Percentiles rank a stretch among this genome's conserved stretches.
Evolutionary conservation across 2,888 invertebrate genomes (phyloP).

Genomic region (Trichogramma evanescens): DNA sequence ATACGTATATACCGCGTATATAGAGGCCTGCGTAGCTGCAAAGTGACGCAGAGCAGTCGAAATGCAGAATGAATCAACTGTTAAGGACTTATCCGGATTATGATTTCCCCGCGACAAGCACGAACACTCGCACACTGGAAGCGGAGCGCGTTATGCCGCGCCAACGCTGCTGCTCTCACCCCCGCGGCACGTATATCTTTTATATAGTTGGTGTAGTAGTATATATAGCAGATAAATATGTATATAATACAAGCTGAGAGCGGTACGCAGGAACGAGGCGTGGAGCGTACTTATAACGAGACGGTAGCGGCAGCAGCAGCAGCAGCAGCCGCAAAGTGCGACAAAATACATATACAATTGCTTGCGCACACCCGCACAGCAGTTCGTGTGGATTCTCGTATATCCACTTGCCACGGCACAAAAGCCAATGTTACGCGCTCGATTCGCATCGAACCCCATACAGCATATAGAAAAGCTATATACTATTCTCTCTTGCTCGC

Average conservation of each 20-base stretch:
- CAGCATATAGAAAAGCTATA: too few species aligned
- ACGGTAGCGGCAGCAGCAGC: too few species aligned
- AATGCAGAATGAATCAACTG: conserved; percentile 24
- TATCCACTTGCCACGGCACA: neutral
- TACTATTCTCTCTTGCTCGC: too few species aligned
- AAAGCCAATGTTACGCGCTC: neutral
- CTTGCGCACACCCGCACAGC: neutral
- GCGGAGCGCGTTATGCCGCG: too few species aligned
- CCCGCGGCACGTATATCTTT: too few species aligned
- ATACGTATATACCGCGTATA: too few species aligned
- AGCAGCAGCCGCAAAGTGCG: conserved; percentile 2
- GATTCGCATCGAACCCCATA: too few species aligned
- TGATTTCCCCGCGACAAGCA: conserved; percentile 10
- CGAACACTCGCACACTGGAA: too few species aligned
- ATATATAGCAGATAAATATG: too few species aligned
- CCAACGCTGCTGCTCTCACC: too few species aligned
- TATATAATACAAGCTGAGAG: too few species aligned
- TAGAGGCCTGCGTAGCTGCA: neutral
- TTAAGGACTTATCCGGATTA: conserved; percentile 35
- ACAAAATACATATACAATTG: neutral
- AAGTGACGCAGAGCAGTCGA: conserved; percentile 5
- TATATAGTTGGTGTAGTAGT: too few species aligned
- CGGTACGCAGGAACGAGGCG: neutral
- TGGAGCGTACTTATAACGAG: neutral
- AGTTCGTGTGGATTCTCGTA: conserved; percentile 11